phyloP scores from a whole-genome alignment of 2,888 invertebrate genomes.

The Cephus pygmeus region DNA sequence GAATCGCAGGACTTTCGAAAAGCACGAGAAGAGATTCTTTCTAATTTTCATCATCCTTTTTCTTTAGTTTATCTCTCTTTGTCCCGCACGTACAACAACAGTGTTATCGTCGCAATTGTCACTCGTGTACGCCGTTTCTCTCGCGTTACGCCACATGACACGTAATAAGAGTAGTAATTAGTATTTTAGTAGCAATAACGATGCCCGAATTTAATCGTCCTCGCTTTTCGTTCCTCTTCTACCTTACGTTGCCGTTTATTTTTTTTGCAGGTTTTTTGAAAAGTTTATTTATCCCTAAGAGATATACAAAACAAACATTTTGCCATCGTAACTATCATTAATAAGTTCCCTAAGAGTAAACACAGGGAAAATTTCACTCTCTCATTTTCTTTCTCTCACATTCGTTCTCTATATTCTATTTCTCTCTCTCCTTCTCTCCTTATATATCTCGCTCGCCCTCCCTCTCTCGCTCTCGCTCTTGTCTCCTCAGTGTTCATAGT shows the following conservation, averaged over 20 bases:
- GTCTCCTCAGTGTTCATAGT: slow-evolving; percentile 29
- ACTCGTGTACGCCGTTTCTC: background rate
- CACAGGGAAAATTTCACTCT: slow-evolving; percentile 66
- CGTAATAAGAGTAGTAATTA: background rate
- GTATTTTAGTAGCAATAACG: background rate
- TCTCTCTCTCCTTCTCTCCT: background rate
- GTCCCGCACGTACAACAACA: background rate
- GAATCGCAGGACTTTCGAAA: background rate
- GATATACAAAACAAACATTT: slow-evolving; percentile 74
- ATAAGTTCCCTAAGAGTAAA: slow-evolving; percentile 67
- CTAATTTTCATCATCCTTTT: background rate
- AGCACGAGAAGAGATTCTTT: background rate
- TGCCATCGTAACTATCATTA: slow-evolving; percentile 63
- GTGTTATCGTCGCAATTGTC: background rate
- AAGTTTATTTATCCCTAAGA: slow-evolving; percentile 73
- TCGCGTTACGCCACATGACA: background rate
- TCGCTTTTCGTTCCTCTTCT: background rate
- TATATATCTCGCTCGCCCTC: background rate
- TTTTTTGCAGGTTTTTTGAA: slow-evolving; percentile 64
- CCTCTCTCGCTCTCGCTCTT: slow-evolving; percentile 12
- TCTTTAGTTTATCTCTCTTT: background rate
- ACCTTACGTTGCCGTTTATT: slow-evolving; percentile 12
- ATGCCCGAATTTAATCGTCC: background rate
- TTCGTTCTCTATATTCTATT: slow-evolving; percentile 20
- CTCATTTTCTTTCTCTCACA: slow-evolving; percentile 60